phyloP scores from a whole-genome alignment of 1,140 invertebrate species.

The Ptiloglossa arizonensis region DNA sequence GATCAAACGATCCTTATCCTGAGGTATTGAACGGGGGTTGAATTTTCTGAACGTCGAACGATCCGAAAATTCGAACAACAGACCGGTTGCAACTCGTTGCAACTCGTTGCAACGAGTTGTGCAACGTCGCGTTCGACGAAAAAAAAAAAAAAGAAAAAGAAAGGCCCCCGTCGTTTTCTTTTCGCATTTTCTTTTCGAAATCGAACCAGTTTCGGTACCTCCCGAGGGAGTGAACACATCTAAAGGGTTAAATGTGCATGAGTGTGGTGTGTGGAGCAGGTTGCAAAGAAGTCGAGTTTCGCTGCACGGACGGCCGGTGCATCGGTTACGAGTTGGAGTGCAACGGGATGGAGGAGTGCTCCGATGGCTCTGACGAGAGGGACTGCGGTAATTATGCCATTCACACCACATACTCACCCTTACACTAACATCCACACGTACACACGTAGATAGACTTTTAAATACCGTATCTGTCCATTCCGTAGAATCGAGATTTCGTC shows the following conservation, averaged over 20 bases:
- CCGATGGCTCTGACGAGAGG: slow-evolving; percentile 87
- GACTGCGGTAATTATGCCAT: slow-evolving; percentile 87
- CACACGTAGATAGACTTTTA: neutral
- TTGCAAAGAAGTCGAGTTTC: slow-evolving; percentile 85
- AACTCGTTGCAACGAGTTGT: no score
- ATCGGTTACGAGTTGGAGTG: slow-evolving; percentile 85
- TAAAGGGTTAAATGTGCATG: slow-evolving; percentile 69
- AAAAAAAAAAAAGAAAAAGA: no score
- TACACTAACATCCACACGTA: neutral
- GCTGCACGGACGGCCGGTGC: slow-evolving; percentile 86
- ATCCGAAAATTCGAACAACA: no score
- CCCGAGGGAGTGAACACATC: neutral
- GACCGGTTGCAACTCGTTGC: no score
- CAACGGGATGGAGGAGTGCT: slow-evolving; percentile 87
- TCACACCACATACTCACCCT: slow-evolving; percentile 30
- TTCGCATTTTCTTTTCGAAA: neutral
- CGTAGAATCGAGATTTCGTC: neutral
- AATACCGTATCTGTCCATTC: neutral
- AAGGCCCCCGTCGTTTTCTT: no score
- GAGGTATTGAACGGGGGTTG: no score
- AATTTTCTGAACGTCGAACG: no score
- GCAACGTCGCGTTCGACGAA: no score
- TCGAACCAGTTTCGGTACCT: neutral
- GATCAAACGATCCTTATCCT: no score
- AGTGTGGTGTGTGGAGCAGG: slow-evolving; percentile 80